Evolutionary conservation across 2,797 vertebrate species (phyloP).

Genomic region (Morelia viridis): DNA sequence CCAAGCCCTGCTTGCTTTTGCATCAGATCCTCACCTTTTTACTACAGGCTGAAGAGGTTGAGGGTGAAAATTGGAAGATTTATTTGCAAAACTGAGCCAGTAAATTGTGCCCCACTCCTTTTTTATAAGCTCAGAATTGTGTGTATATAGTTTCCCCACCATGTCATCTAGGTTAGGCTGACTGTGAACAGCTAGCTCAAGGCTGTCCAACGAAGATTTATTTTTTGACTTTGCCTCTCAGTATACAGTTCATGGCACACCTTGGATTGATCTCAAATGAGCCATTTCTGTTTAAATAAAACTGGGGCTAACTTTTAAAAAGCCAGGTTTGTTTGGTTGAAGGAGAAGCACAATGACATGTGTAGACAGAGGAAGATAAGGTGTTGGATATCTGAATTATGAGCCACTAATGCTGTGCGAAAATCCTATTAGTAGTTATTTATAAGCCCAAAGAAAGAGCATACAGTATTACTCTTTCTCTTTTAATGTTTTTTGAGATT

Average conservation of each 20-base stretch:
- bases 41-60: not conserved
- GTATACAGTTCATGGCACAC: not conserved
- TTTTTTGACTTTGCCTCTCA: not conserved
- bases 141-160: not conserved
- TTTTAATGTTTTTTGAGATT: conserved; percentile 41
- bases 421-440: conserved; percentile 50
- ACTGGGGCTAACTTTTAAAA: conserved; percentile 25
- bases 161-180: not conserved
- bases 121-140: not conserved
- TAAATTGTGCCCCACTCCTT: not conserved
- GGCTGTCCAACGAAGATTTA: not conserved
- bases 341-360: conserved; percentile 24
- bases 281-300: conserved; percentile 34
- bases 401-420: conserved; percentile 15
- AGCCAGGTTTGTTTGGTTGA: not conserved
- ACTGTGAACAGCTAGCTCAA: not conserved
- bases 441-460: conserved; percentile 54
- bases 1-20: not conserved
- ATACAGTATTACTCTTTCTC: conserved; percentile 44
- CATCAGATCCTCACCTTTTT: not conserved
- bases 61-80: not conserved
- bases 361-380: conserved; percentile 30
- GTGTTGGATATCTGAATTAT: conserved; percentile 40
- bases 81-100: not conserved
- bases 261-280: not conserved